Conservation (phyloP, 2,888 invertebrate genomes). For the Lypha dubia region DNA sequence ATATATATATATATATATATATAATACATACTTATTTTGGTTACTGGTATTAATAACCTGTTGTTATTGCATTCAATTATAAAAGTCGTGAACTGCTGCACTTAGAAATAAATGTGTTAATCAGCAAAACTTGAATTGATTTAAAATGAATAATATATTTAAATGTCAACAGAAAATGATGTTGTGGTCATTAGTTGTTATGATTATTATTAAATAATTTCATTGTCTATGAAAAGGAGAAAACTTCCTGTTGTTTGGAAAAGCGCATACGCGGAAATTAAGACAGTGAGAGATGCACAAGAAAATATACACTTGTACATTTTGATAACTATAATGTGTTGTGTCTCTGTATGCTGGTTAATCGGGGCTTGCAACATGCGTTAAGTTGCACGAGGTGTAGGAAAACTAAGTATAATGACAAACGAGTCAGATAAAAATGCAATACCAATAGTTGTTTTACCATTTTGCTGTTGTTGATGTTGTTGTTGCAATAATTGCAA, state of each 20-base stretch:
- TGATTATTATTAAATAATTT: slow-evolving; percentile 34
- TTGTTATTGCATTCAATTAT: too few relatives aligned
- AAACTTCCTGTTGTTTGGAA: slow-evolving; percentile 61
- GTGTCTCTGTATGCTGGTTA: slow-evolving; percentile 18
- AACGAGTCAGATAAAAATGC: slow-evolving; percentile 49
- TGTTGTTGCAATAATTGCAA: slow-evolving; percentile 40
- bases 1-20: too few relatives aligned
- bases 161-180: slow-evolving; percentile 1
- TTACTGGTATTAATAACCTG: too few relatives aligned
- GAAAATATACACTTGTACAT: slow-evolving; percentile 14
- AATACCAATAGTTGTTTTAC: slow-evolving; percentile 27
- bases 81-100: neutral
- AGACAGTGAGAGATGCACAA: slow-evolving; percentile 57
- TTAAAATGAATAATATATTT: neutral
- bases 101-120: neutral
- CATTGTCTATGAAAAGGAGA: slow-evolving; percentile 16
- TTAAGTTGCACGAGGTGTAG: slow-evolving; percentile 50
- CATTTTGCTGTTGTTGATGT: slow-evolving; percentile 22
- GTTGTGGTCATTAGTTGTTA: neutral
- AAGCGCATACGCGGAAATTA: slow-evolving; percentile 74
- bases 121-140: neutral
- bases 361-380: slow-evolving; percentile 59
- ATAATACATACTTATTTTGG: too few relatives aligned
- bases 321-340: neutral
- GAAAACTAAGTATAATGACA: slow-evolving; percentile 9